Evolutionary conservation across 2,113 vertebrate species (phyloP).

Genomic region (Oceanites oceanicus): DNA sequence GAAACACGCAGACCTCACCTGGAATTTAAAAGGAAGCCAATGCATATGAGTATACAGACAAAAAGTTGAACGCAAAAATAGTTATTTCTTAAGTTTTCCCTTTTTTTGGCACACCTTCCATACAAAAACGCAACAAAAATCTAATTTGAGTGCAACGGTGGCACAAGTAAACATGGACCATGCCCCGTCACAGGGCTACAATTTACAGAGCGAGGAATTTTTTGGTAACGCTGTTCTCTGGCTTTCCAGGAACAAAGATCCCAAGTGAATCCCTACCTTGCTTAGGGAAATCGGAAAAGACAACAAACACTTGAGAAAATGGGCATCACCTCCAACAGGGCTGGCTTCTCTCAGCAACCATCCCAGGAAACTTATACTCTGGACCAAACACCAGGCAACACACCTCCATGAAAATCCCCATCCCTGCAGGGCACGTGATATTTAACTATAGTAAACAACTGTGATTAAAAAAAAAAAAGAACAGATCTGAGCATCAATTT

Average conservation of each 20-base stretch:
- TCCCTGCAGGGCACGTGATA: neutral
- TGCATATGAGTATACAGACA: neutral
- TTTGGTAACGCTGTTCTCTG: neutral
- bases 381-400: neutral
- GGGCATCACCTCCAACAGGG: neutral
- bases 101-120: neutral
- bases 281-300: neutral
- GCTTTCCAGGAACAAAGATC: neutral
- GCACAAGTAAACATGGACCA: neutral
- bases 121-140: neutral
- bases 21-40: neutral
- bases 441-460: accelerated
- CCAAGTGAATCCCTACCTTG: neutral
- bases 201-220: neutral
- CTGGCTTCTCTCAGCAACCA: neutral
- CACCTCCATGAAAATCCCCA: neutral
- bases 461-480: neutral
- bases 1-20: conserved; percentile 8
- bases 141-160: neutral
- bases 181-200: neutral
- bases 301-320: neutral
- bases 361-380: neutral
- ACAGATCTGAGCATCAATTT: neutral
- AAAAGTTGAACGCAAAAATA: accelerated
- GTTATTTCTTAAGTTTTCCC: neutral